These are phyloP conservation scores for Hypena proboscidalis DNA, from an alignment of 2,888 invertebrate genomes.

Conservation along the genomic window DNA sequence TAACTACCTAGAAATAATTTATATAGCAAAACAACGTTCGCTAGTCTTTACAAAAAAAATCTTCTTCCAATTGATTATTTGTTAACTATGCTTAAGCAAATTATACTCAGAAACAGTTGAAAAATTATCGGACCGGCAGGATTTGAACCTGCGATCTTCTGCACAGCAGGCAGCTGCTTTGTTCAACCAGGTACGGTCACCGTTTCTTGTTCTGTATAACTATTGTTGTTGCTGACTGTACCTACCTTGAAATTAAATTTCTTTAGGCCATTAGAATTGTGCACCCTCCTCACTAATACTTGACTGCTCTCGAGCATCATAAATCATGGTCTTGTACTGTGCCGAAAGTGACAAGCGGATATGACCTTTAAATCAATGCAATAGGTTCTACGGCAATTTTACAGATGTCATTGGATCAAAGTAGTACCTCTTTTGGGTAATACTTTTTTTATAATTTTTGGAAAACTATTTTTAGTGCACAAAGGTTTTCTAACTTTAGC, in stretches of 20 bases:
- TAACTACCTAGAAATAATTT: too few relatives aligned
- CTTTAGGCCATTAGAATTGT: constrained; percentile 29
- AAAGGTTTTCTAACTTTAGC: background rate
- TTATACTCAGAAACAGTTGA: too few relatives aligned
- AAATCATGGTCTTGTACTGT: constrained; percentile 45
- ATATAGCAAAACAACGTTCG: too few relatives aligned
- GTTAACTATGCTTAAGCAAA: too few relatives aligned
- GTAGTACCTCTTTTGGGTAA: constrained; percentile 21
- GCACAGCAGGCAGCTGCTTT: too few relatives aligned
- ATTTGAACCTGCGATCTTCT: too few relatives aligned
- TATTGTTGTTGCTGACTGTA: too few relatives aligned
- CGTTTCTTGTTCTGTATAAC: too few relatives aligned
- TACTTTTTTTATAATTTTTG: constrained; percentile 21
- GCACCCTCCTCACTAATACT: constrained; percentile 51
- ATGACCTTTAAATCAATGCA: constrained; percentile 24
- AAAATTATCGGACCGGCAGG: too few relatives aligned
- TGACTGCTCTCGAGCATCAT: constrained; percentile 49
- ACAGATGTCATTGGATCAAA: constrained; percentile 34
- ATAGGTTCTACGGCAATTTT: constrained; percentile 18
- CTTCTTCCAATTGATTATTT: too few relatives aligned
- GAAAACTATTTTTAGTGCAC: constrained; percentile 17
- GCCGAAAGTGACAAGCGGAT: constrained; percentile 19
- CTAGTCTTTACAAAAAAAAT: too few relatives aligned
- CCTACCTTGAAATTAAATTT: constrained; percentile 31
- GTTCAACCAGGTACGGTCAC: too few relatives aligned